Base-by-base conservation (phyloP, 2,113 vertebrate genomes). In the Phalacrocorax aristotelis region DNA sequence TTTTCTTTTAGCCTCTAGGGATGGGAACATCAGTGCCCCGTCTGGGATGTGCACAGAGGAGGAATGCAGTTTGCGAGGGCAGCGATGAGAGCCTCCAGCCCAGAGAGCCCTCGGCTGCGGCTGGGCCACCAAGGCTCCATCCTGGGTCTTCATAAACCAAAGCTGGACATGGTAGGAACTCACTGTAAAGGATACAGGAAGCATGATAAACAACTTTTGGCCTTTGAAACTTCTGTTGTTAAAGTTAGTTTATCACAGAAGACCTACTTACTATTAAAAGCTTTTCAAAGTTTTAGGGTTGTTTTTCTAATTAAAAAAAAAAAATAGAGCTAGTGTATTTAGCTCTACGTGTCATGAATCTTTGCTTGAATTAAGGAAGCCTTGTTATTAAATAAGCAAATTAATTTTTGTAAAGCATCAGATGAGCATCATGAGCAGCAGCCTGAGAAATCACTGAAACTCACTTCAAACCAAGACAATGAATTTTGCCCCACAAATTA, bases 131-230 rank as follows among this genome's bases (percentile, higher is more conserved):
- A 18, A 3, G 11, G 30, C 15, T 30, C 34, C 49, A 26, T 9
- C 64, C 16, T 21, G 0, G 1, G 15, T 21, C 13, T 30, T 18
- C 13, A 14, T 4, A 9, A 12, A 61, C 1, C 5, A 0, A 36
- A 7, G 26, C 8, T 0, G 12, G 36, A 20, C 48, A 10, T 6
- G 2, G 2, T 1, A 21, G 46, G 46, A 71, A 26, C 61, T 9
- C 52, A 6, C 19, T 4, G 9, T 4, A 13, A 18, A n/a, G 29
- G 36, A 72, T 6, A 22, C 21, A 78, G 0, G 12, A 61, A 38
- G 23, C 0, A 2, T 1, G 1, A 55, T 42, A 66, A 65, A 10
- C 1, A 12, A 77, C 40, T 25, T 15, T 23, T 29, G 42, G 25
- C 34, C 34, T 77, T 58, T 22, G 6, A 26, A 32, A 61, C 25